These are phyloP conservation scores for Actinopyga echinites DNA, from an alignment of 53 echinoderm and acorn worm species.

Conservation along the genomic window DNA sequence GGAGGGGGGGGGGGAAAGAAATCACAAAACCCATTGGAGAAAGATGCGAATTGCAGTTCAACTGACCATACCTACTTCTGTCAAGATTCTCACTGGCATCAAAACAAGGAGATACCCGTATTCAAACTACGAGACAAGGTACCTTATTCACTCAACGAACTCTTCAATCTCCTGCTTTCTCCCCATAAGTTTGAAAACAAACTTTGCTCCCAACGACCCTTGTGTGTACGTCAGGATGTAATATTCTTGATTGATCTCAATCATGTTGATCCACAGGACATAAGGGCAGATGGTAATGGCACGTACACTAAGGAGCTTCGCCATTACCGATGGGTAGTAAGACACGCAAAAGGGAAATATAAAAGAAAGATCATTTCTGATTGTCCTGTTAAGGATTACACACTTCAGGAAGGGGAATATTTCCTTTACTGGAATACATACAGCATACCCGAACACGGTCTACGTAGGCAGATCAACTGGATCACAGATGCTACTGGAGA, in stretches of 20 bases:
- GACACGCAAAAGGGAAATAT: constrained; percentile 26
- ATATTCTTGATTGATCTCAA: constrained; percentile 23
- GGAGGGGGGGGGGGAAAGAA: not conserved
- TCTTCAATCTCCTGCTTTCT: constrained; percentile 6
- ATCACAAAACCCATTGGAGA: not conserved
- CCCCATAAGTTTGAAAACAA: not conserved
- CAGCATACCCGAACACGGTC: constrained; percentile 43
- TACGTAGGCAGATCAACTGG: constrained; percentile 48
- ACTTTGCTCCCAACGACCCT: constrained; percentile 6
- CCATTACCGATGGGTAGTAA: constrained; percentile 55
- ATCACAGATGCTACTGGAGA: not conserved
- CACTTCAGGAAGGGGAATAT: constrained; percentile 39
- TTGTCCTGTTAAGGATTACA: constrained; percentile 18
- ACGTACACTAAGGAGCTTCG: constrained; percentile 35
- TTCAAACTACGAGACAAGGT: constrained; percentile 33
- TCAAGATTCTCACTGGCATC: constrained; percentile 33
- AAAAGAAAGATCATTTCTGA: not conserved
- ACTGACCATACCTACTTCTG: not conserved
- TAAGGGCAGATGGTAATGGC: constrained; percentile 38
- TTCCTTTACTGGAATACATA: constrained; percentile 49
- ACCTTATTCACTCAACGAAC: not conserved
- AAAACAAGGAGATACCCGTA: constrained; percentile 9
- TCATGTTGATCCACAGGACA: constrained; percentile 19
- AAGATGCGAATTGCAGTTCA: not conserved
- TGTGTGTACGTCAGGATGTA: constrained; percentile 39